phyloP scores from a whole-genome alignment of 37 sponge, comb jelly and placozoan genomes.

The Mnemiopsis leidyi region DNA sequence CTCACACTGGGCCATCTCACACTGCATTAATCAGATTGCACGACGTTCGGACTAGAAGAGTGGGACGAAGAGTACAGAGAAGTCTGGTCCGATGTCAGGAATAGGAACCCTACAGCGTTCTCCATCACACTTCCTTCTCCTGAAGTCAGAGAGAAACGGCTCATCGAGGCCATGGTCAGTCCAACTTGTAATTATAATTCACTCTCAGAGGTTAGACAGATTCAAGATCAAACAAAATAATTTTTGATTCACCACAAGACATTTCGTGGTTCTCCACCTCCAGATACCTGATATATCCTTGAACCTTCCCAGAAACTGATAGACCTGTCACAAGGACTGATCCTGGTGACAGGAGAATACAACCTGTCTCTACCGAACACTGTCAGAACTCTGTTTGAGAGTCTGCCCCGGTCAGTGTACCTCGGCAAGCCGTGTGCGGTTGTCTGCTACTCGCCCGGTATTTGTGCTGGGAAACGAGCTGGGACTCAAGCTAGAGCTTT shows the following conservation, averaged over 20 bases:
- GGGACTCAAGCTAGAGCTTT: constrained; percentile 47
- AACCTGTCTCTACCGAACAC: constrained; percentile 31
- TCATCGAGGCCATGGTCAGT: constrained; percentile 25
- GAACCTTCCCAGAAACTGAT: constrained; percentile 14
- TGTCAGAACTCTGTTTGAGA: constrained; percentile 22
- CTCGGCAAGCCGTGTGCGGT: constrained; percentile 63
- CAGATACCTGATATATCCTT: too few species aligned
- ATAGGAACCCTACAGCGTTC: constrained; percentile 41
- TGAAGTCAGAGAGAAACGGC: background rate
- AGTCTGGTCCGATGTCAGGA: background rate
- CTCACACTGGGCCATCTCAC: too few species aligned
- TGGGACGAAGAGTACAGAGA: constrained; percentile 5
- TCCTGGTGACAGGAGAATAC: constrained; percentile 48
- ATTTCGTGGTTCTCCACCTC: too few species aligned
- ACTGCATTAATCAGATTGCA: constrained; percentile 46
- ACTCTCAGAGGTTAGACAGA: too few species aligned
- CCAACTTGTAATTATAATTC: too few species aligned
- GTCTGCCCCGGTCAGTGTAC: constrained; percentile 19
- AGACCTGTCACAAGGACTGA: constrained; percentile 43
- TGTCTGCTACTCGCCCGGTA: constrained; percentile 44
- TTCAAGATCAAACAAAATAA: too few species aligned
- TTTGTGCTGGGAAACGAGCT: background rate
- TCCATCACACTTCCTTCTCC: constrained; percentile 33
- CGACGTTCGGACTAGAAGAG: constrained; percentile 31
- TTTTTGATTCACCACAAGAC: too few species aligned